Conservation (phyloP, 2,113 vertebrate genomes). For the Entomyzon cyanotis region DNA sequence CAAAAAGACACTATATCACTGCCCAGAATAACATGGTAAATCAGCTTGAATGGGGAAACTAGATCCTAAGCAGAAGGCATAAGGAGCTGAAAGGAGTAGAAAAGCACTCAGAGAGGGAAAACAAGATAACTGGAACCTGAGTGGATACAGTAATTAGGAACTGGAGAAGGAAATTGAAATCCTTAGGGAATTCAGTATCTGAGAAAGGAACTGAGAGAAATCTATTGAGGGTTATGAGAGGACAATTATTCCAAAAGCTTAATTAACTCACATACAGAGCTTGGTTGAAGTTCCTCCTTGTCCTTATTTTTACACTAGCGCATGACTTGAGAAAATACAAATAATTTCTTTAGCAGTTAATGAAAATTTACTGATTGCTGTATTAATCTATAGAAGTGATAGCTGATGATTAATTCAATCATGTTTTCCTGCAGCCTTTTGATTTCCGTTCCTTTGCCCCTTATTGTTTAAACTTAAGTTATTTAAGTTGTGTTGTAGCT, state of each 20-base stretch:
- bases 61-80: not conserved
- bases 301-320: not conserved
- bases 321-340: not conserved
- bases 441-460: not conserved
- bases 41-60: conserved; percentile 19
- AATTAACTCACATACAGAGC: conserved; percentile 25
- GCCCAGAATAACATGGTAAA: not conserved
- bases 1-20: not conserved
- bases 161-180: conserved; percentile 51
- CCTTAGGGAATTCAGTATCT: conserved; percentile 13
- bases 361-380: not conserved
- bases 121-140: conserved; percentile 12
- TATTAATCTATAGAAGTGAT: not conserved
- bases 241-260: conserved; percentile 34
- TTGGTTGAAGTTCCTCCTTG: not conserved
- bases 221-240: conserved; percentile 8
- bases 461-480: not conserved
- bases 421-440: not conserved
- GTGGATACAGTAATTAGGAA: conserved; percentile 52
- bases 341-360: not conserved
- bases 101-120: conserved; percentile 5
- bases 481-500: not conserved
- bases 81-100: conserved; percentile 3
- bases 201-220: conserved; percentile 14
- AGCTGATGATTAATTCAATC: not conserved